Evolutionary conservation across 1,140 invertebrate species (phyloP).

Genomic region (Sitobion miscanthi): DNA sequence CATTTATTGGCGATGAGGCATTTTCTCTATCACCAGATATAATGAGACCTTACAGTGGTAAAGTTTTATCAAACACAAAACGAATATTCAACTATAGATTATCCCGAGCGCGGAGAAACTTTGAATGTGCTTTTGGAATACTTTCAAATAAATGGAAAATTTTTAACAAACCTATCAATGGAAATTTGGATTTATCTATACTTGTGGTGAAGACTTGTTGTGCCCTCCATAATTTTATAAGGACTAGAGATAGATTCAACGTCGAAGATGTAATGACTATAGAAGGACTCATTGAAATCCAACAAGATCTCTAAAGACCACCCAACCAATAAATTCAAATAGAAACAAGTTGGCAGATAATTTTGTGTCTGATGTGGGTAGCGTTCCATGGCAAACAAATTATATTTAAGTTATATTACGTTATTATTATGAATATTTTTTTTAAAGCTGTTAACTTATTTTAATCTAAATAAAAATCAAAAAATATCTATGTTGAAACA

Average conservation of each 20-base stretch:
- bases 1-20: too few species aligned
- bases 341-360: conserved; percentile 34
- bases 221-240: conserved; percentile 60
- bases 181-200: conserved; percentile 58
- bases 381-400: conserved; percentile 36
- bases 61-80: too few species aligned
- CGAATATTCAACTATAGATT: too few species aligned
- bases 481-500: too few species aligned
- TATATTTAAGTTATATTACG: background rate
- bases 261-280: conserved; percentile 58
- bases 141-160: too few species aligned
- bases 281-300: conserved; percentile 39
- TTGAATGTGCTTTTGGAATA: too few species aligned
- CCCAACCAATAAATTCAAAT: background rate
- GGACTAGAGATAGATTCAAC: conserved; percentile 57
- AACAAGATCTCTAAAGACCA: background rate
- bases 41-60: too few species aligned
- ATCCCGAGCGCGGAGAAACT: too few species aligned
- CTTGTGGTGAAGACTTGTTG: conserved; percentile 60
- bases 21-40: too few species aligned
- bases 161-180: conserved; percentile 60
- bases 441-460: too few species aligned
- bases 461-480: too few species aligned
- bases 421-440: too few species aligned
- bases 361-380: conserved; percentile 25